Percentiles rank a stretch among this genome's conserved stretches.
Conservation (phyloP, 2,797 vertebrate genomes). For the Sebastes nivosus region DNA sequence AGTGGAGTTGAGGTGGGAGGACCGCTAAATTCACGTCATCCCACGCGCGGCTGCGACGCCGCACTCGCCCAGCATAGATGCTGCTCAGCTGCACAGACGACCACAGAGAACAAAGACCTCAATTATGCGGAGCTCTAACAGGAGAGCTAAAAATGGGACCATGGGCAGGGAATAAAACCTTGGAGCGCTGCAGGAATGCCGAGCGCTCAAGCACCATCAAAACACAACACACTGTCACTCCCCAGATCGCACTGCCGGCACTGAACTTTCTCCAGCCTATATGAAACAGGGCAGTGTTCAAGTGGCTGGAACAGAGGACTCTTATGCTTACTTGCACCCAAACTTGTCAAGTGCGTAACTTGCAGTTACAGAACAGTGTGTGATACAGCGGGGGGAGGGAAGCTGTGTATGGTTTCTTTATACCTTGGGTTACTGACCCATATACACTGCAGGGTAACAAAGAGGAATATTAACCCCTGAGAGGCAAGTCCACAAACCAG, state of each 20-base stretch:
- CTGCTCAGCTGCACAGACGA: conserved; percentile 42
- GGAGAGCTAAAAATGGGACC: conserved; percentile 77
- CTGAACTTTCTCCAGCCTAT: conserved; percentile 67
- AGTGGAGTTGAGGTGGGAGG: conserved; percentile 15
- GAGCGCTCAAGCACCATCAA: conserved; percentile 59
- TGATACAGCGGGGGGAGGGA: conserved; percentile 16
- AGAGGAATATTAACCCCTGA: conserved; percentile 16
- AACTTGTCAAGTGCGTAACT: conserved; percentile 56
- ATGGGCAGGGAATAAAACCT: conserved; percentile 71
- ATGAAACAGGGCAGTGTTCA: conserved; percentile 75
- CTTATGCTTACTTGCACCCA: conserved; percentile 58
- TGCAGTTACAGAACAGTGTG: conserved; percentile 51
- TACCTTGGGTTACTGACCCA: conserved; percentile 37
- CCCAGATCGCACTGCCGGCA: conserved; percentile 40
- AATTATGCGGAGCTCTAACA: conserved; percentile 76
- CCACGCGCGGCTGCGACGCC: conserved; percentile 42
- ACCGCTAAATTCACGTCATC: conserved; percentile 42
- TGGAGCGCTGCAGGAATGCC: conserved; percentile 73
- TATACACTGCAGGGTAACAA: conserved; percentile 32
- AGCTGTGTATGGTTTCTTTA: conserved; percentile 46
- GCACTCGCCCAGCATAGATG: conserved; percentile 49
- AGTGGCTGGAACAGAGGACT: conserved; percentile 71
- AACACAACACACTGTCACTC: conserved; percentile 70
- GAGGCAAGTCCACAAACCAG: neutral
- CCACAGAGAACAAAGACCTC: conserved; percentile 78